Percentiles rank a stretch among this genome's conserved stretches.
These are phyloP conservation scores for Drosophila multiciliata DNA, from an alignment of 2,888 invertebrate genomes.

Conservation along the genomic window DNA sequence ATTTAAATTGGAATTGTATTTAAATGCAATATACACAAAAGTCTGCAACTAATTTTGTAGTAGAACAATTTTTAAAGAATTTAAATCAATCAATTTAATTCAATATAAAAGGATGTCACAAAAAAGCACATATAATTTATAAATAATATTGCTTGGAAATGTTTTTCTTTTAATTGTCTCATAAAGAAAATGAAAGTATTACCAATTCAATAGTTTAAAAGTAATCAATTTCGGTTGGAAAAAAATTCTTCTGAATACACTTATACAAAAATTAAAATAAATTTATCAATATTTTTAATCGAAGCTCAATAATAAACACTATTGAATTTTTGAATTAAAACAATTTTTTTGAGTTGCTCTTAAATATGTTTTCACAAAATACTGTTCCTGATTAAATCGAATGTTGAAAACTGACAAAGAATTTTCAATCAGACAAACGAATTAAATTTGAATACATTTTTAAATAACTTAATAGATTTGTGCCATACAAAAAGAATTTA, in stretches of 20 bases:
- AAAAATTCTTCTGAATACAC: not conserved
- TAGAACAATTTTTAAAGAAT: not conserved
- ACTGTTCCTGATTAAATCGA: not conserved
- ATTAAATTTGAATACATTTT: not conserved
- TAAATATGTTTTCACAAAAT: not conserved
- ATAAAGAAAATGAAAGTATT: accelerated
- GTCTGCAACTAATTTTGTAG: not conserved
- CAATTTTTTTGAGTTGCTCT: not conserved
- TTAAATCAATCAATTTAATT: not conserved
- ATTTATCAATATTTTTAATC: not conserved
- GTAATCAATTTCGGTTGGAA: not conserved
- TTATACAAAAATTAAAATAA: not conserved
- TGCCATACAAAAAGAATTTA: not conserved
- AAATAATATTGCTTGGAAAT: not conserved
- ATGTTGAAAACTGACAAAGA: not conserved
- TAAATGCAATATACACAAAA: not conserved
- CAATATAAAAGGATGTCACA: not conserved
- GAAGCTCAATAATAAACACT: not conserved
- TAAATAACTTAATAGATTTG: not conserved
- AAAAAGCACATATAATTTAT: not conserved
- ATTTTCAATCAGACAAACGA: not conserved
- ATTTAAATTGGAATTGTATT: not conserved
- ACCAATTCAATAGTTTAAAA: not conserved
- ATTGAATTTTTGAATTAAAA: not conserved
- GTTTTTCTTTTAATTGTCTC: not conserved